phyloP scores from a whole-genome alignment of 2,888 invertebrate genomes.

The Stenchaetothrips biformis region DNA sequence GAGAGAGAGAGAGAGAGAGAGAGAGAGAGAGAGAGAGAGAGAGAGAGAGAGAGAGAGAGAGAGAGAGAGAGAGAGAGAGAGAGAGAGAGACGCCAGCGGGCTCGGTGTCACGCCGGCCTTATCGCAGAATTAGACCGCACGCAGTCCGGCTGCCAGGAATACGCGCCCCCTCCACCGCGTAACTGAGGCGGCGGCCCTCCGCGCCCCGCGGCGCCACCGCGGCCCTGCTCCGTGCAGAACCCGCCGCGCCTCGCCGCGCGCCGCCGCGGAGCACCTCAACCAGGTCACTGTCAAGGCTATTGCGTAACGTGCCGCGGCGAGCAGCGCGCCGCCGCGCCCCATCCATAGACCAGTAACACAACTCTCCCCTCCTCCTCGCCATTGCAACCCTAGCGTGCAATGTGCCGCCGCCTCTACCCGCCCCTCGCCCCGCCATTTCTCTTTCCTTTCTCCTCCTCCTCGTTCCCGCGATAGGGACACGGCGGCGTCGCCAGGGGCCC shows the following conservation, averaged over 20 bases:
- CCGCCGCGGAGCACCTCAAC: neutral
- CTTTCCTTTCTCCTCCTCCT: neutral
- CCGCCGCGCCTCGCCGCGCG: neutral
- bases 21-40: too few species aligned
- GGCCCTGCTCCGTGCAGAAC: neutral
- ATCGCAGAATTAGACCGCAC: too few species aligned
- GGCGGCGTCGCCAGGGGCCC: neutral
- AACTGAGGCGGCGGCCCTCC: neutral
- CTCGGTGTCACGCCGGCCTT: neutral
- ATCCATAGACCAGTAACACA: neutral
- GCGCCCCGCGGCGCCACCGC: neutral
- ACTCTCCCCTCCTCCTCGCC: neutral
- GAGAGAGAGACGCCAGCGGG: neutral
- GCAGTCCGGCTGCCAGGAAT: too few species aligned
- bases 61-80: too few species aligned
- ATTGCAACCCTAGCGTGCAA: slow-evolving; percentile 20
- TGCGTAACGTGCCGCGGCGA: neutral
- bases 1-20: too few species aligned
- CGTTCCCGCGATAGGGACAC: neutral
- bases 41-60: too few species aligned
- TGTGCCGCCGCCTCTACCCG: too few species aligned
- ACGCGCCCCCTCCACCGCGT: neutral
- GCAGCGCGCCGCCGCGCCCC: neutral
- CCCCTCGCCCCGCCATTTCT: neutral
- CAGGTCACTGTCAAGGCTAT: slow-evolving; percentile 22